phyloP scores from a whole-genome alignment of 1,140 invertebrate species.

The Cotesia glomerata region DNA sequence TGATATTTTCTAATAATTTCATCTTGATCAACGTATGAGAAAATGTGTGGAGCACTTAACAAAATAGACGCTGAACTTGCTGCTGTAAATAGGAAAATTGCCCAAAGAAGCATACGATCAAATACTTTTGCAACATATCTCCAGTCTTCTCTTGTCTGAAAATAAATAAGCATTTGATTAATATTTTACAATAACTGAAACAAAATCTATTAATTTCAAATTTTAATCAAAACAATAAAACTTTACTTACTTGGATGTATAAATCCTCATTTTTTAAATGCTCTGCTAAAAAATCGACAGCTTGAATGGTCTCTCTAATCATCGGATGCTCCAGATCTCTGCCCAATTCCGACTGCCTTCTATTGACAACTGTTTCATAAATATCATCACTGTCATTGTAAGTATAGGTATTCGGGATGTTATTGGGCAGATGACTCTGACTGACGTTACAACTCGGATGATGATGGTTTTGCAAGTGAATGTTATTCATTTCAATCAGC shows the following conservation, averaged over 20 bases:
- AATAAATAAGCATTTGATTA: slow-evolving; percentile 2
- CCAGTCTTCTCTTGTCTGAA: slow-evolving; percentile 97
- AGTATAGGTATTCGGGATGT: slow-evolving; percentile 65
- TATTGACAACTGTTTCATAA: slow-evolving; percentile 52
- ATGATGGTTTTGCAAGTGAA: slow-evolving; percentile 93
- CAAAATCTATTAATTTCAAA: too few species aligned
- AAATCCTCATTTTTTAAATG: slow-evolving; percentile 96
- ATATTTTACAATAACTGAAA: too few species aligned
- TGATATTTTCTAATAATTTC: slow-evolving; percentile 93
- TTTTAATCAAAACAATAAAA: too few species aligned
- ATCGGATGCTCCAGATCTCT: slow-evolving; percentile 90
- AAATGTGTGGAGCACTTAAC: slow-evolving; percentile 98
- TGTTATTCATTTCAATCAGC: slow-evolving; percentile 85
- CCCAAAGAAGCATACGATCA: slow-evolving; percentile 94
- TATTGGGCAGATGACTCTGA: slow-evolving; percentile 70
- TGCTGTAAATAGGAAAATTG: slow-evolving; percentile 98
- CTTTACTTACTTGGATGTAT: slow-evolving; percentile 86
- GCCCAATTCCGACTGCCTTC: slow-evolving; percentile 68
- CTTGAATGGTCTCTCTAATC: slow-evolving; percentile 95
- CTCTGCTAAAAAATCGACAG: slow-evolving; percentile 97
- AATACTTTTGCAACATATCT: slow-evolving; percentile 99
- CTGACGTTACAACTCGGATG: slow-evolving; percentile 96
- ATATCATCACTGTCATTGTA: too few species aligned
- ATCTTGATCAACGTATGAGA: slow-evolving; percentile 98
- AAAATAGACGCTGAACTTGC: slow-evolving; percentile 93